Evolutionary conservation across 1,140 invertebrate species (phyloP).

Genomic region (Musca domestica): DNA sequence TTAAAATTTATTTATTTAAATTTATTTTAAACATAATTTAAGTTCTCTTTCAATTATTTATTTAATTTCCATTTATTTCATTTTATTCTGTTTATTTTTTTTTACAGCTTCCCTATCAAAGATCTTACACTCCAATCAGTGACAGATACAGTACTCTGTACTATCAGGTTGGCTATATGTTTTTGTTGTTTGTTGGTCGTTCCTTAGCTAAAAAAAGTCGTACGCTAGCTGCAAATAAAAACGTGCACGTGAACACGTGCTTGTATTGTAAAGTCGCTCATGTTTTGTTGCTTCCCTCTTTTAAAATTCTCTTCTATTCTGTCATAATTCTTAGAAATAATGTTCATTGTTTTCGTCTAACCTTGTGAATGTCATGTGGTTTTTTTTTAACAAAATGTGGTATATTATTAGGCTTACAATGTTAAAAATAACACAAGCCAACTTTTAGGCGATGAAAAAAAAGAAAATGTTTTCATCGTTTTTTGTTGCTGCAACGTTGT

Average conservation of each 20-base stretch:
- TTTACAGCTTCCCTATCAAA: conserved; percentile 45
- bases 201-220: not conserved
- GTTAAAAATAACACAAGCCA: conserved; percentile 9
- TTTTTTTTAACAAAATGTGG: too few species aligned
- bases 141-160: conserved; percentile 51
- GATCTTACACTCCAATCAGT: conserved; percentile 48
- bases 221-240: too few species aligned
- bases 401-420: conserved; percentile 17
- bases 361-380: not conserved
- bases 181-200: not conserved
- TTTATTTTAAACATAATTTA: not conserved
- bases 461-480: not conserved
- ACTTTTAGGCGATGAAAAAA: conserved; percentile 5
- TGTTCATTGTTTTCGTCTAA: not conserved
- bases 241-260: too few species aligned
- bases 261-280: not conserved
- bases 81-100: not conserved
- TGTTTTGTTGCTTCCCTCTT: not conserved
- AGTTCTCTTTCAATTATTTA: not conserved
- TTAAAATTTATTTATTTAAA: too few species aligned
- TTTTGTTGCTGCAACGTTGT: not conserved
- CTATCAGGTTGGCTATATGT: conserved; percentile 44
- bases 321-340: not conserved
- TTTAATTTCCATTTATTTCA: not conserved
- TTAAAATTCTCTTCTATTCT: not conserved